Base-by-base conservation (phyloP, 2,888 invertebrate genomes). In the Temnothorax unifasciatus region DNA sequence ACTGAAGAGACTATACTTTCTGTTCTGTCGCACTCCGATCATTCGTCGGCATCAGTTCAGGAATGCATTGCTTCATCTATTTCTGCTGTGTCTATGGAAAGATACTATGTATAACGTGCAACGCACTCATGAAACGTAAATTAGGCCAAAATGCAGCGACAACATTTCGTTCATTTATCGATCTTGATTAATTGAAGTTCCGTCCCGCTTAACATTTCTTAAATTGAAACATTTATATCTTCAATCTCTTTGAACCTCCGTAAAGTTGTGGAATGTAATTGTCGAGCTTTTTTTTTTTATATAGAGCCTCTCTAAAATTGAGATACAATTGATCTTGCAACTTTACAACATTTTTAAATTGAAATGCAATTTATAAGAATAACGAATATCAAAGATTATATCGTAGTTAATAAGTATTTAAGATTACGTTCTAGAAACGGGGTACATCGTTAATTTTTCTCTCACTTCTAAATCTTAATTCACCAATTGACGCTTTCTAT, bases 81-180 rank as follows among this genome's bases (percentile, higher is more conserved):
- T 66, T 15, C 8, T 44, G 15, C 5, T 29, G 25, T 44, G 25
- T 44, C 25, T 44, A 64, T 34, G 11, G 18, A 47, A 47, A 47
- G 21, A 68, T 68, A 57, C 57, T 41, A 57, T 44, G 41, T 44
- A 11, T 15, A 41, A 59, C 13, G 15, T 63, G 38, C 63, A 74
- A 61, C 1, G 34, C 57, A 47, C 61, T 73, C 9, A 71, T 59
- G 34, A 81, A 87, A 88, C 64, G 41, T 85, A 88, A 88, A 84
- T 89, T 89, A 89, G 89, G 88, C 89, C 88, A 86, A 66, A 82
- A 66, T 50, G 50, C 52, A 68, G 63, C 41, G 41, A 77, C 54
- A 34, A 77, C 44, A 54, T 21, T 44, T 77, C 25, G 38, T 73
- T 73, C 15, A 6, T 77, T 79, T 6, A 34, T 69, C 15, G 1